These are phyloP conservation scores for Taxidea taxus DNA, from an alignment of 2,113 vertebrate genomes.

Conservation along the genomic window DNA sequence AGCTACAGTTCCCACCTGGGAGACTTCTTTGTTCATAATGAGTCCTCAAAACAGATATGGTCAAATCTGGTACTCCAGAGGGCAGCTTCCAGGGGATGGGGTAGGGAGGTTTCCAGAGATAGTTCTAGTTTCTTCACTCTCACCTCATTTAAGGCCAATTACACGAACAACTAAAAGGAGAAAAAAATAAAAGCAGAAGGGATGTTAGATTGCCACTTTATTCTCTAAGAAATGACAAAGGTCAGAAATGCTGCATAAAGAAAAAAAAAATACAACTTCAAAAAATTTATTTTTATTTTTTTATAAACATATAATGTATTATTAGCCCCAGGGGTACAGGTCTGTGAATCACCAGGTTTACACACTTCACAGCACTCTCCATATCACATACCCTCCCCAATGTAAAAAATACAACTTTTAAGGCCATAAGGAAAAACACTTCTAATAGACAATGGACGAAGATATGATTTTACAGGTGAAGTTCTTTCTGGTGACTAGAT, in stretches of 20 bases:
- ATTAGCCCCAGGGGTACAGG: no score
- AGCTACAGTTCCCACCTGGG: conserved; percentile 61
- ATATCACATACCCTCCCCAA: no score
- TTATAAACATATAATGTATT: no score
- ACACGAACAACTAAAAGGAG: conserved; percentile 43
- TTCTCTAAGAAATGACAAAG: conserved; percentile 33
- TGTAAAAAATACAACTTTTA: conserved; percentile 44
- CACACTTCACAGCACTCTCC: no score
- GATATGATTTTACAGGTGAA: conserved; percentile 32
- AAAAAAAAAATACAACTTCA: conserved; percentile 48
- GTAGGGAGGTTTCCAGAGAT: not conserved
- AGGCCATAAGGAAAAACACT: conserved; percentile 37
- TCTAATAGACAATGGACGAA: conserved; percentile 2
- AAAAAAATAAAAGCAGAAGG: conserved; percentile 38
- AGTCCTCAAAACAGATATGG: conserved; percentile 51
- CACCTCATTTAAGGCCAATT: conserved; percentile 52
- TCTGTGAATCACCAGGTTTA: no score
- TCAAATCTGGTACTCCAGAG: conserved; percentile 26
- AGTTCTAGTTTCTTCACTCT: conserved; percentile 1
- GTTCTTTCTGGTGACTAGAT: not conserved
- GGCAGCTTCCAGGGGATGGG: not conserved
- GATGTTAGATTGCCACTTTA: conserved; percentile 17
- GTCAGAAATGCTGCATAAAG: not conserved
- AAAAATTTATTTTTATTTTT: no score
- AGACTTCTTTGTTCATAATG: conserved; percentile 76